Conservation (phyloP, 1,140 invertebrate genomes). For the Cydia strobilella region DNA sequence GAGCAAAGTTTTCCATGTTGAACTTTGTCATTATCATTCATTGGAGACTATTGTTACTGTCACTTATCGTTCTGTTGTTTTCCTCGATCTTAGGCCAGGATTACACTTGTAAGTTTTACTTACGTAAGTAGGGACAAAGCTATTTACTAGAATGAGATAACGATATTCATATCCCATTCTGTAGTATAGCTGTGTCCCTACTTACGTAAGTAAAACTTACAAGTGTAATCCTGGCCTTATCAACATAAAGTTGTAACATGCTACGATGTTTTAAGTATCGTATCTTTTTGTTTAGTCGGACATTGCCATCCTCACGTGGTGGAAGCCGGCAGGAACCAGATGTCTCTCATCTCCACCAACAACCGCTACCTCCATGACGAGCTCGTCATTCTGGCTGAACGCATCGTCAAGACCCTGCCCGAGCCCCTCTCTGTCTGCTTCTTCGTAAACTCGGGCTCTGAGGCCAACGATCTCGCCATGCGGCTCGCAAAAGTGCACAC, state of each 20-base stretch:
- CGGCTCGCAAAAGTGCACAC: conserved; percentile 94
- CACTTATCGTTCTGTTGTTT: background rate
- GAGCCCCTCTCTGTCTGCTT: conserved; percentile 94
- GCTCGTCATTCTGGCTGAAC: conserved; percentile 93
- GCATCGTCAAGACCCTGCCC: conserved; percentile 90
- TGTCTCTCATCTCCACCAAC: conserved; percentile 95
- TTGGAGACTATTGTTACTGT: too few species aligned
- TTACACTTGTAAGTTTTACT: too few species aligned
- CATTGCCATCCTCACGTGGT: conserved; percentile 98
- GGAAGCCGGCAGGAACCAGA: conserved; percentile 92
- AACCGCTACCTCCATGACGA: conserved; percentile 98
- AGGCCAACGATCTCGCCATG: conserved; percentile 98
- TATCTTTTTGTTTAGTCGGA: conserved; percentile 86
- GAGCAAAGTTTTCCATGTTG: too few species aligned
- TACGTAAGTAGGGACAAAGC: too few species aligned
- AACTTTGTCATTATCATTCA: too few species aligned
- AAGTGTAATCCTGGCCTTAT: too few species aligned
- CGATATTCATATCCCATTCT: too few species aligned
- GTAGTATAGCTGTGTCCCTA: too few species aligned
- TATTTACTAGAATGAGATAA: too few species aligned
- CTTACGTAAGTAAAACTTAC: too few species aligned
- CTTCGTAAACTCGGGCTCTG: conserved; percentile 99
- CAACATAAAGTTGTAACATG: too few species aligned
- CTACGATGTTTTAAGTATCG: background rate
- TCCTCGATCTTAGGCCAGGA: background rate